Percentiles rank a stretch among this genome's conserved stretches.
Conservation (phyloP, 2,888 invertebrate species). For the Harpalus rubripes region DNA sequence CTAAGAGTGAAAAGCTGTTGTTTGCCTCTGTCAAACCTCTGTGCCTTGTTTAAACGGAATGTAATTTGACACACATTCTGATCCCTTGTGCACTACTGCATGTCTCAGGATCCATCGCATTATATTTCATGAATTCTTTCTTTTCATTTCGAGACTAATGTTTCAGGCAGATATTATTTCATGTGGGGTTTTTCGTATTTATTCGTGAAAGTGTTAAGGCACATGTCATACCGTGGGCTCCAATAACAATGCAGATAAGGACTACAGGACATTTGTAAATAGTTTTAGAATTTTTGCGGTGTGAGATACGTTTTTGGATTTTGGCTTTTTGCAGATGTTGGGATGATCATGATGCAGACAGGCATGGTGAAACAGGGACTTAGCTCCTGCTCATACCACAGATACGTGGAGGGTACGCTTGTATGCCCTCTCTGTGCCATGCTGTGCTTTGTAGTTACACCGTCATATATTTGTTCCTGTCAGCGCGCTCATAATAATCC, state of each 20-base stretch:
- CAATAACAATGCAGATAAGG: constrained; percentile 46
- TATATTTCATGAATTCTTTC: constrained; percentile 61
- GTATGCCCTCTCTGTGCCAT: constrained; percentile 72
- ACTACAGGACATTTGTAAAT: constrained; percentile 51
- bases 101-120: constrained; percentile 73
- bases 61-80: constrained; percentile 76
- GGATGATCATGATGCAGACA: constrained; percentile 98
- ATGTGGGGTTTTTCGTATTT: constrained; percentile 49
- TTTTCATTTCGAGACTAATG: constrained; percentile 58
- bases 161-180: constrained; percentile 43
- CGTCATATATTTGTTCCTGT: constrained; percentile 16
- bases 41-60: constrained; percentile 72
- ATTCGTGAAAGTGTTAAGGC: constrained; percentile 30
- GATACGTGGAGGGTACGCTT: constrained; percentile 90
- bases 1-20: neutral
- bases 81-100: constrained; percentile 77
- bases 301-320: constrained; percentile 72
- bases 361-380: constrained; percentile 96
- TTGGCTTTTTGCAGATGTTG: constrained; percentile 93
- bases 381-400: constrained; percentile 82
- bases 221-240: constrained; percentile 50
- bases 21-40: constrained; percentile 57
- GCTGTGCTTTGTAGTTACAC: constrained; percentile 70
- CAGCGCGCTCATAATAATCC: constrained; percentile 25
- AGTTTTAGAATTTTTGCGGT: constrained; percentile 50